Base-by-base conservation (phyloP, 2,888 invertebrate genomes). In the Eupithecia subfuscata region DNA sequence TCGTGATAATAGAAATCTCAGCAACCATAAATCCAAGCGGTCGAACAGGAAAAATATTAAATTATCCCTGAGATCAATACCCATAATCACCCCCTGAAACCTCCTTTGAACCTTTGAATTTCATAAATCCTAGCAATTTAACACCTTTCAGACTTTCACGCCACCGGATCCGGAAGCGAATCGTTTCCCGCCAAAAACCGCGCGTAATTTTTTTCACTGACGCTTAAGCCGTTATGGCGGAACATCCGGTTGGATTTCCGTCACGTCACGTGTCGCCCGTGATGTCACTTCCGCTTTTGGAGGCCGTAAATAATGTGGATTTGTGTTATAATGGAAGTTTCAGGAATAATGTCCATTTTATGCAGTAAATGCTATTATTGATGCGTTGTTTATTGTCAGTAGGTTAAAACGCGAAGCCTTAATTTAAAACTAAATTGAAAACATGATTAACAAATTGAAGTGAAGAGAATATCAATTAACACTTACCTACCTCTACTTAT, bases 151-250 rank as follows among this genome's bases (percentile, higher is more conserved):
- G 77, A 75, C 78, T 77, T 78, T 77, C 80, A 79, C 77, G 74
- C 74, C 63, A 73, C 84, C 86, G 88, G 89, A 89, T 87, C 43
- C 87, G 93, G 93, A 93, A 88, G 87, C 87, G 87, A 87, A 86
- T 87, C 89, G 90, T 92, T 92, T 92, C 91, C 91, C 88, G 85
- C 87, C 89, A 88, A 92, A 93, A 92, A 90, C 82, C 87, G 90
- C 89, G 89, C 83, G 89, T 92, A 91, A 91, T 92, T 92, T 92
- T 40, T 92, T 91, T 88, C 88, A 87, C 88, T 87, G 84, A 84
- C 89, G 89, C 89, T 90, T 89, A 89, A 90, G 89, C 92, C 90
- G 88, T 90, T 90, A 91, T 90, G 90, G 90, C 89, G 90, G 82
- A 84, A 79, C 85, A 85, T 92, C 93, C 93, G 90, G 90, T 85